A percentile compares a stretch with the other conserved stretches of the same genome.
These are phyloP conservation scores for Lampris megalopsis DNA, from an alignment of 2,113 vertebrate species.

Conservation along the genomic window DNA sequence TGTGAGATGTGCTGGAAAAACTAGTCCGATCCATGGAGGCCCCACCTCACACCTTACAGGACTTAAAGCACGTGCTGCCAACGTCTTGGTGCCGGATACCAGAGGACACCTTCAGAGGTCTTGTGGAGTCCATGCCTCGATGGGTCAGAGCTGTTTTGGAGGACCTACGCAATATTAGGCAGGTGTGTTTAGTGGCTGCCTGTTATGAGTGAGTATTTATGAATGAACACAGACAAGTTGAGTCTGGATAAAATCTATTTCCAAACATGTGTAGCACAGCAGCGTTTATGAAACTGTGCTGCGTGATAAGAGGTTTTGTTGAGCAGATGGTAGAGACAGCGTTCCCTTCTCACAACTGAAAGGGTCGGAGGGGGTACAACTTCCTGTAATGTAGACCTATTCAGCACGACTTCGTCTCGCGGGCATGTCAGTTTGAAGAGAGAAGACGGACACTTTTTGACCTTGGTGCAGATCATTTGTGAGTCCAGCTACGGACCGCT, in stretches of 20 bases:
- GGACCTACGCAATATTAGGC: no score
- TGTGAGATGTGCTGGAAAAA: no score
- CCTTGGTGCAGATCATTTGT: not conserved
- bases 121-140: no score
- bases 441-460: not conserved
- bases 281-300: constrained; percentile 13
- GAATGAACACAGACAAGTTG: constrained; percentile 1
- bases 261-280: constrained; percentile 29
- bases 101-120: no score
- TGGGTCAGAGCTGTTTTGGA: no score
- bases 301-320: constrained; percentile 1
- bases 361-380: not conserved
- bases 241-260: constrained; percentile 18
- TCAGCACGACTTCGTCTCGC: not conserved
- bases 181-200: no score
- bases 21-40: no score
- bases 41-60: no score
- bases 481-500: not conserved
- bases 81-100: no score
- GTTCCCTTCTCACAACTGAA: constrained; percentile 4
- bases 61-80: no score
- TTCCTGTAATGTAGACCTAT: not conserved
- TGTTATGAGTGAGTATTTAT: not conserved
- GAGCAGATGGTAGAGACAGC: constrained; percentile 38
- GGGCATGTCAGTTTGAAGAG: not conserved